Evolutionary conservation across 2,113 vertebrate species (phyloP).

Genomic region (Datnioides undecimradiatus): DNA sequence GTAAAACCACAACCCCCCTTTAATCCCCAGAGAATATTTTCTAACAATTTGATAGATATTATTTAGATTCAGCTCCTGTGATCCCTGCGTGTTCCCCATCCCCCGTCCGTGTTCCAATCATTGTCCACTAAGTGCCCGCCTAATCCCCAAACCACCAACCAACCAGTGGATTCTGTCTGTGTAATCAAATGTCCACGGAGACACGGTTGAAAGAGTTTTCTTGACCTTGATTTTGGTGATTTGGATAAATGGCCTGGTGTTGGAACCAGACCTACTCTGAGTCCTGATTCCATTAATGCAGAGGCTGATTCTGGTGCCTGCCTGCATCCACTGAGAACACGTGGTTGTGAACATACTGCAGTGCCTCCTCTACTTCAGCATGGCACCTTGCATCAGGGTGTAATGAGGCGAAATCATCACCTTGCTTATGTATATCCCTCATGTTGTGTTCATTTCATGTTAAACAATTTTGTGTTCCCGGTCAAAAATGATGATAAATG

Average conservation of each 20-base stretch:
- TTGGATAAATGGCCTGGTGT: background rate
- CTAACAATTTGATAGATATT: background rate
- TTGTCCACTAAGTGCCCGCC: background rate
- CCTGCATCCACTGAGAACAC: background rate
- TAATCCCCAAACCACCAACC: background rate
- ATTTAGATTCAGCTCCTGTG: too few species aligned
- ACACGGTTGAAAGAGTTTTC: too few species aligned
- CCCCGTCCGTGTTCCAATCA: background rate
- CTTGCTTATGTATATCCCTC: too few species aligned
- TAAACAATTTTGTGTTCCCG: too few species aligned
- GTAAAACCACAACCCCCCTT: constrained; percentile 1
- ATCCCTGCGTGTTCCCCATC: background rate
- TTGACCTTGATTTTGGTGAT: background rate
- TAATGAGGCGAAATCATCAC: background rate
- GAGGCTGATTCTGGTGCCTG: background rate
- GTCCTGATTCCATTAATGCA: background rate
- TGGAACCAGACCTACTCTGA: background rate
- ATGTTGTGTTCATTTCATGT: too few species aligned
- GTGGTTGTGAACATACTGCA: background rate
- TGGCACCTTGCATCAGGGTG: background rate
- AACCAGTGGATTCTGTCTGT: background rate
- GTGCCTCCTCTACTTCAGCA: background rate
- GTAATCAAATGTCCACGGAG: too few species aligned
- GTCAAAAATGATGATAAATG: too few species aligned
- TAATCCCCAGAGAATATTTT: background rate